Percentiles rank a stretch among this genome's conserved stretches.
Conservation (phyloP, 2,113 vertebrate genomes). For the Colinus virginianus region DNA sequence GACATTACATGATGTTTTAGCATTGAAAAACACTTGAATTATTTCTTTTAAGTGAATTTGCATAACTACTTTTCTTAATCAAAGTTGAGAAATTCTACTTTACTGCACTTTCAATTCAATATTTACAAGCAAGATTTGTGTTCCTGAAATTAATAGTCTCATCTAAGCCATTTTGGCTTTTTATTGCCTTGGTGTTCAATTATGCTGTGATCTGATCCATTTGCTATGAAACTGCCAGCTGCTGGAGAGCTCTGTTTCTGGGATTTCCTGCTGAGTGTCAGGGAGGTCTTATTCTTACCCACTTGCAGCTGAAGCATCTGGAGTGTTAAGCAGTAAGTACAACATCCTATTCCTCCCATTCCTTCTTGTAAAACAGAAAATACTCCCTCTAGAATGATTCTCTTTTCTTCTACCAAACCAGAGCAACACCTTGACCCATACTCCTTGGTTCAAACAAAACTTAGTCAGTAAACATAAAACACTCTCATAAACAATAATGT, state of each 20-base stretch:
- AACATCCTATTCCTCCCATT: background rate
- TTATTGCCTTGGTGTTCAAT: constrained; percentile 45
- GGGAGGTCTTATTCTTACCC: background rate
- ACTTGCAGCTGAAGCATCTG: background rate
- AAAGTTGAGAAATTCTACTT: constrained; percentile 27
- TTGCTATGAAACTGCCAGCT: constrained; percentile 37
- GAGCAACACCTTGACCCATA: background rate
- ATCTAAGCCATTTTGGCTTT: constrained; percentile 26
- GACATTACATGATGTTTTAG: background rate
- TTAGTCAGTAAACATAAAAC: background rate
- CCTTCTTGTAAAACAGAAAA: background rate
- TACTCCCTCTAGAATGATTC: background rate
- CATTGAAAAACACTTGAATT: background rate
- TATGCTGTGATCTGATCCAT: constrained; percentile 10
- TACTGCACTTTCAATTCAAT: background rate
- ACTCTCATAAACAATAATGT: background rate
- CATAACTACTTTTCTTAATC: constrained; percentile 23
- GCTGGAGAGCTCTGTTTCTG: constrained; percentile 18
- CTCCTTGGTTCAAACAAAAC: background rate
- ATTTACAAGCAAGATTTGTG: constrained; percentile 41
- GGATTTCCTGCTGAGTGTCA: constrained; percentile 42
- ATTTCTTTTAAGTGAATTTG: background rate
- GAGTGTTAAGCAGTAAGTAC: constrained; percentile 34
- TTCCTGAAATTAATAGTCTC: constrained; percentile 47
- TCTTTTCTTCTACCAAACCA: background rate